Evolutionary conservation across 1,140 invertebrate species (phyloP), one percentile per base, ranked within the genome.

Genomic region (Dendrolimus kikuchii): DNA sequence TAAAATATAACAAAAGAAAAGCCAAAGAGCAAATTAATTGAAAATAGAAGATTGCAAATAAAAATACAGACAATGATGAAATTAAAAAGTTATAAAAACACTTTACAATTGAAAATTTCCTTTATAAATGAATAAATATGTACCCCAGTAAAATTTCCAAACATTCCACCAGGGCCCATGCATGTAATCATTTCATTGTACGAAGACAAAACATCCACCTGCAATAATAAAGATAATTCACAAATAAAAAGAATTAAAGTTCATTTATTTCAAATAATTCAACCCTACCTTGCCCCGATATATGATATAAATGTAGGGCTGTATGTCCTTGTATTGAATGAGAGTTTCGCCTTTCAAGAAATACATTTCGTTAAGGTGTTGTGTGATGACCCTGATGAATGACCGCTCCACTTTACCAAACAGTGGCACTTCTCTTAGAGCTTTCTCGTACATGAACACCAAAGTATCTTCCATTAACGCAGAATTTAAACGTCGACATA

Each of bases 401-500:
- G 82, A 84, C 37, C 78, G 68, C 44, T 88, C 86, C 42, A 85
- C 77, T 58, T 81, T 84, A 40, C 81, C 81, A 57, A 88, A 88
- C 41, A 88, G 61, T 0, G 87, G 85, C 23, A 88, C 83, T 57
- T 87, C 83, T 5, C 80, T 63, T 0, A 88, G 60, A n/a, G 81
- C 83, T 39, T 61, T 61, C 59, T 87, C 85, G 53, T 87, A 87
- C 77, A 88, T 81, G 46, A 81, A 82, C 1, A 86, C 78, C 7
- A 87, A 66, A n/a, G 77, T 81, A 53, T 88, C 87, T 73, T 88
- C 85, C 77, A 85, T 82, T 53, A 88, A 63, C 8, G 81, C 77
- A 0, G 81, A 79, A 61, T 88, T 84, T 5, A 87, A 57, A 23
- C 73, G 64, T 7, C 77, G 76, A 50, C 86, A 84, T 36, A 87